Evolutionary conservation across 2,888 invertebrate species (phyloP), one percentile per base, ranked within the genome.

Genomic region (Catonia carolina): DNA sequence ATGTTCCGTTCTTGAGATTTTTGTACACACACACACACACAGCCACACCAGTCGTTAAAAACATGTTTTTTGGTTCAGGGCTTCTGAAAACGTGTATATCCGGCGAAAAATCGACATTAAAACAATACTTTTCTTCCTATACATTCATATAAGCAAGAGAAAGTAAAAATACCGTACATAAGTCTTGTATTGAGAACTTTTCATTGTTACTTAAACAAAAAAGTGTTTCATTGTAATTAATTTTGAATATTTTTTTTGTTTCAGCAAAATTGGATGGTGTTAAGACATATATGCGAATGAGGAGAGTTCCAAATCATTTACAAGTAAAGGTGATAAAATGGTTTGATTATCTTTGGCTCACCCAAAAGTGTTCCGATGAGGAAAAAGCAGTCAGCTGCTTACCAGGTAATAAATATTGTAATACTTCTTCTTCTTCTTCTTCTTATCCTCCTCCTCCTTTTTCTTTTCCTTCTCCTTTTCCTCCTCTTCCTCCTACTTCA

Each of bases 271-370:
- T 98, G 73, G 98, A 98, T 72, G 95, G 93, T 45, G 97, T 98
- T 62, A 98, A 98, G 78, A 97, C 96, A 2, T 98, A 97, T 74
- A 97, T 98, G 97, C 81, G 93, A 63, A 90, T 97, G 88, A 82
- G 97, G 53, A 80, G 95, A 67, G 97, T 98, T 64, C 97, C 97
- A 37, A 87, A 86, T 67, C 89, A 93, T 74, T 81, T 98, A 60
- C 96, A 98, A 75, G 90, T 94, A 69, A 95, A 97, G 75, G 97
- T 93, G 66, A 97, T 98, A 76, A 94, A 95, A 75, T 98, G 97
- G 97, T 98, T 97, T 77, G 97, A 98, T 79, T 97, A 98, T 75
- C 81, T 97, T 69, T 98, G 98, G 97, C 84, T 96, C 70, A 95
- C 95, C 65, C 96, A 98, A 78, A 97, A 97, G 77, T 95, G 95